Evolutionary conservation across 2,113 vertebrate species (phyloP).

Genomic region (Engystomops pustulosus): DNA sequence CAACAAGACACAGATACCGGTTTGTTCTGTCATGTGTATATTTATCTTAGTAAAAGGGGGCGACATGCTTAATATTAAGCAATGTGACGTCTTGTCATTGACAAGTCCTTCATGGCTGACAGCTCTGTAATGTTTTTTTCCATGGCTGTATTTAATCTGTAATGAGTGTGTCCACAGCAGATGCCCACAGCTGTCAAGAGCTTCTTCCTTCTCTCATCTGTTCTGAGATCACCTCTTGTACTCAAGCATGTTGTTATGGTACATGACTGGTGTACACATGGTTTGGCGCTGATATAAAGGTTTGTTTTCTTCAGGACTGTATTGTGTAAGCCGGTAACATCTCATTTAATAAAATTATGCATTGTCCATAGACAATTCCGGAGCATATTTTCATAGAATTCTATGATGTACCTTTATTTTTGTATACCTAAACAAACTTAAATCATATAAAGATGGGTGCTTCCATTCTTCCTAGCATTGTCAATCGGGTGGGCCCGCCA

Average conservation of each 20-base stretch:
- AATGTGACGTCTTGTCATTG: constrained; percentile 31
- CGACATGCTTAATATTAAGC: constrained; percentile 5
- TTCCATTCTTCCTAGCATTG: too few relatives aligned
- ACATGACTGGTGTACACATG: too few relatives aligned
- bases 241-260: neutral
- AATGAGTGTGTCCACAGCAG: constrained; percentile 6
- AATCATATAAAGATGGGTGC: too few relatives aligned
- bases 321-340: too few relatives aligned
- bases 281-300: too few relatives aligned
- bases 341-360: too few relatives aligned
- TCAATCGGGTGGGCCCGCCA: too few relatives aligned
- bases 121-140: constrained; percentile 33
- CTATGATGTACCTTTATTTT: too few relatives aligned
- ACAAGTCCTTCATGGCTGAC: constrained; percentile 40
- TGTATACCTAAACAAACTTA: too few relatives aligned
- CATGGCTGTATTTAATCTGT: constrained; percentile 5
- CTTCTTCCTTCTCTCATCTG: neutral
- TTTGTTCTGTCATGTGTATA: neutral
- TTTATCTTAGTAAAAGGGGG: neutral
- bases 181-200: constrained; percentile 26
- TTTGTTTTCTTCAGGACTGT: too few relatives aligned
- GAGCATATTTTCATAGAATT: too few relatives aligned
- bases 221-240: neutral
- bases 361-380: too few relatives aligned
- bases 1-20: neutral